Base-by-base conservation (phyloP, 2,888 invertebrate species). In the Hirtodrosophila confusa region DNA sequence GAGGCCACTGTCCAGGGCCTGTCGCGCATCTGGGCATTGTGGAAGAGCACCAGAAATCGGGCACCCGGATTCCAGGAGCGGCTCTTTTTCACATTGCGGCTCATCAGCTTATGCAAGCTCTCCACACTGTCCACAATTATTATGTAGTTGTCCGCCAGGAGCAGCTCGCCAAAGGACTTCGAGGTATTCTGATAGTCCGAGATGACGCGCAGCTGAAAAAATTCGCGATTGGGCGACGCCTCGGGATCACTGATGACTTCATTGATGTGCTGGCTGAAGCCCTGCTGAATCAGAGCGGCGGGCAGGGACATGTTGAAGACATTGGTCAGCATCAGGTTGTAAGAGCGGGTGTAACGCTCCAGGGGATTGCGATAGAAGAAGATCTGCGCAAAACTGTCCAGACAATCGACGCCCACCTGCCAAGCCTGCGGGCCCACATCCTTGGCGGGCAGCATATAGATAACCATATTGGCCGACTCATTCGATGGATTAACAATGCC, bases 11-110 rank as follows among this genome's bases (percentile, higher is more conserved):
- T 48, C 37, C 70, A 72, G n/a, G 80, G 76, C 1, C 56, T 63
- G 7, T 74, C 65, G 0, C 82, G 69, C 33, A 82, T 27, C 0
- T 68, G 45, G 0, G 75, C 72, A 63, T 91, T 89, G 44, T 91
- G 89, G 50, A 78, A 92, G 27, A 92, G 82, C 11, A 92, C 76
- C 3, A 92, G 53, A 57, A 91, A 91, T 23, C 82, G 86, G 0
- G 89, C 91, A 0, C 90, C 90, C 0, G 91, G 91, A 75, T 91
- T 91, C 91, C 91, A 92, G 0, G 90, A 88, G 5, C 86, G 65
- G 74, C 88, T 83, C 9, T 60, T 69, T 31, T 79, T 89, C 3
- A 91, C 70, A 57, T 76, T 80, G 0, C 66, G 47, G 0, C 36
- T 47, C 77, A 91, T 72, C 0, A 91, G 66, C 0, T 33, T 57